Base-by-base conservation (phyloP, 2,797 vertebrate species). In the Lagodon rhomboides region DNA sequence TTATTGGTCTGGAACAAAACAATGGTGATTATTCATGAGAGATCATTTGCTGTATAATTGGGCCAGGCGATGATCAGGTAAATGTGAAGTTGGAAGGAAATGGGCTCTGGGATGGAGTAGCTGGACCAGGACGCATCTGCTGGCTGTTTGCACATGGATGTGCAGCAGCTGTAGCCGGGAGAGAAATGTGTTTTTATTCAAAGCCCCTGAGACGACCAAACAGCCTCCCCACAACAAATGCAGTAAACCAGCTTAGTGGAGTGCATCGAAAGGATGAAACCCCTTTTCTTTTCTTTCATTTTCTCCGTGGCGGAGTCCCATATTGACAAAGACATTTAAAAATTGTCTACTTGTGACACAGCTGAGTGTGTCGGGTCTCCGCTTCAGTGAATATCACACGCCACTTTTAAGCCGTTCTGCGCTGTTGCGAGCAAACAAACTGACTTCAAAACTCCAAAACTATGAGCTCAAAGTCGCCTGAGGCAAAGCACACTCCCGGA, bases 131-230 rank as follows among this genome's bases (percentile, higher is more conserved):
- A 77, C 82, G 70, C 94, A 91, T 92, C 87, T 95, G 93, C 77
- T 89, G 92, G 75, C 72, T 94, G 90, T 93, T 92, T 92, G 90
- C 85, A 87, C 69, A 83, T 67, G 88, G 83, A 90, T 85, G 80
- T 79, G 60, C 79, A 75, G 86, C 92, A 92, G 93, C 91, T 91
- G 91, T 47, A 85, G 87, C 85, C 80, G 69, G 73, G 62, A 80
- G 75, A 88, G 79, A 87, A 89, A 83, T 85, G 69, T 87, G 85
- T 89, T 94, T 92, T 90, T 83, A 85, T 84, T 83, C 71, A 77
- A 91, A 92, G 80, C 82, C 90, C 83, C 69, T 0, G 89, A 83
- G 91, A 92, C 58, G 27, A 82, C 78, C 89, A 15, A 84, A 68
- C 89, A 82, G 86, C 85, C 80, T 85, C 80, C 77, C 80, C 83